phyloP scores from a whole-genome alignment of 2,888 invertebrate species.

The Xestia c-nigrum region DNA sequence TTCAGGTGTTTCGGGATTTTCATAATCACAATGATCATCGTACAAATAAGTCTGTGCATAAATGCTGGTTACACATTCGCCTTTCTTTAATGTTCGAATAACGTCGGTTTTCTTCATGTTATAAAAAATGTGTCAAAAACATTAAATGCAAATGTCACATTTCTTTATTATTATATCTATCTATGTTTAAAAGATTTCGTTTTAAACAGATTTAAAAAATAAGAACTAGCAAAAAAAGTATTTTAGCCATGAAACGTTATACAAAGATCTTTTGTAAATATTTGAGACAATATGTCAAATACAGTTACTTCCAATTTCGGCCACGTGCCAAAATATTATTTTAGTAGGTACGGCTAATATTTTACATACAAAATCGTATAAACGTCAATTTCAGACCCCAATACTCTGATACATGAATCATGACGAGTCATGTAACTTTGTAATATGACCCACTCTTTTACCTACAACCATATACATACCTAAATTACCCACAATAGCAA shows the following conservation, averaged over 20 bases:
- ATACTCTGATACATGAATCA: background rate
- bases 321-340: background rate
- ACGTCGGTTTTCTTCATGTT: slow-evolving; percentile 74
- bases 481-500: no score
- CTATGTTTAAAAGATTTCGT: slow-evolving; percentile 14
- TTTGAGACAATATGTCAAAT: background rate
- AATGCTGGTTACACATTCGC: slow-evolving; percentile 79
- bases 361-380: background rate
- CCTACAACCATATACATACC: no score
- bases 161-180: background rate
- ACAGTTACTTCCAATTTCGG: background rate
- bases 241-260: background rate
- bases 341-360: background rate
- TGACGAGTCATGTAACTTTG: background rate
- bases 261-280: background rate
- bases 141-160: slow-evolving; percentile 44
- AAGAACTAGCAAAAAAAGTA: slow-evolving; percentile 1
- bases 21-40: slow-evolving; percentile 72
- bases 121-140: slow-evolving; percentile 34
- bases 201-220: slow-evolving; percentile 2
- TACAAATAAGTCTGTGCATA: slow-evolving; percentile 84
- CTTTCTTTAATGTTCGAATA: slow-evolving; percentile 66
- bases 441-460: no score
- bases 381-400: background rate
- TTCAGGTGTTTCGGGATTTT: slow-evolving; percentile 45